Evolutionary conservation across 1,140 invertebrate species (phyloP), one percentile per base, ranked within the genome.

Genomic region (Teleogryllus occipitalis): DNA sequence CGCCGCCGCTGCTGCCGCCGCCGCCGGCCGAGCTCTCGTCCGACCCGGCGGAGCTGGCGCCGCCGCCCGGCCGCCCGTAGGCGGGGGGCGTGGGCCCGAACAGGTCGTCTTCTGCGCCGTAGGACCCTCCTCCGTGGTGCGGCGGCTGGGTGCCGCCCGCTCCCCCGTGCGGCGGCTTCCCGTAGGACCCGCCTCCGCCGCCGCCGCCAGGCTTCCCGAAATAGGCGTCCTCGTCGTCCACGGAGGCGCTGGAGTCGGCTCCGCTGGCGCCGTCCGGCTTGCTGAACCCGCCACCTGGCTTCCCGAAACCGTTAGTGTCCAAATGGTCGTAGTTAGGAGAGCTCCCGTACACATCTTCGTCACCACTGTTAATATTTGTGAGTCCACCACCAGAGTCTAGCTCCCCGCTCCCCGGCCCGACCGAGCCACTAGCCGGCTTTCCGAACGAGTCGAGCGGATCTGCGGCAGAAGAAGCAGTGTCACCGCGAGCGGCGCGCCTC

Each of bases 331-430:
- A 65, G 15, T 65, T 65, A 65, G 18, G 3, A 8, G 49, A 65
- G 54, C 54, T 65, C 54, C 54, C 54, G 18, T 14, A 65, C 54
- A 0, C 47, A 72, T 54, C 72, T 75, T 77, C 78, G 65, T 78
- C 78, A 73, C 78, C 80, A 80, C 80, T 72, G 21, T 80, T 79
- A 12, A 78, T 73, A 46, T 80, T 81, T 54, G 80, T 81, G 74
- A 77, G 48, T 65, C 77, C 78, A 72, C 76, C 76, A 65, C 80
- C 78, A 49, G 22, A 21, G 14, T 14, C 54, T 65, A 65, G 54
- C 54, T 65, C 18, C 54, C 10, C 54, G 54, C 54, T 18, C 54
- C 18, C 18, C 18, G 10, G 8, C 18, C 54, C 54, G 54, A 65
- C 10, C 54, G 54, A 65, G 54, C 18, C 54, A 39, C 27, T 39